Evolutionary conservation across 2,113 vertebrate genomes (phyloP).

Genomic region (Guaruba guarouba): DNA sequence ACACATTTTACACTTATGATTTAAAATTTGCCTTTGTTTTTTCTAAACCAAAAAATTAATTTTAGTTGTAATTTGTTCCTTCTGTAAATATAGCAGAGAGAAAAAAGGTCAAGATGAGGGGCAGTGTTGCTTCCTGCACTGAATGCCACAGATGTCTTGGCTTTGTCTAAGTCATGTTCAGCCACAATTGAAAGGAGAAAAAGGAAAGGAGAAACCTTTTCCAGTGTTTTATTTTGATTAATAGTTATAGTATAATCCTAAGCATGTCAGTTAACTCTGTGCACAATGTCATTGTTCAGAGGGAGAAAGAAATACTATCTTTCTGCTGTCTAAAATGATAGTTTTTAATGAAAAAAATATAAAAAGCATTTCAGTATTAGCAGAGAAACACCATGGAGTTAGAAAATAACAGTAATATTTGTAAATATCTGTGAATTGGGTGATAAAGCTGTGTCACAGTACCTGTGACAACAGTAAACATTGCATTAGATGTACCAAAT

Average conservation of each 20-base stretch:
- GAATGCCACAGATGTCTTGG: not conserved
- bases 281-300: not conserved
- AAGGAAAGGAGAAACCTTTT: not conserved
- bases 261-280: not conserved
- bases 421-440: not conserved
- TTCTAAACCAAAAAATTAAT: not conserved
- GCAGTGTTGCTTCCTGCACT: not conserved
- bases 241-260: not conserved
- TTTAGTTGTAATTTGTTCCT: not conserved
- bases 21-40: not conserved
- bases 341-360: not conserved
- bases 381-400: not conserved
- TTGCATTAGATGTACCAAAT: not conserved
- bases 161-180: not conserved
- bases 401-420: not conserved
- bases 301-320: not conserved
- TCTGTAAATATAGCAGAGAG: not conserved
- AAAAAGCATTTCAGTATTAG: not conserved
- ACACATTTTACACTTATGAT: not conserved
- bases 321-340: not conserved
- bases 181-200: not conserved
- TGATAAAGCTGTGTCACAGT: not conserved
- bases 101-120: not conserved
- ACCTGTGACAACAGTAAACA: not conserved
- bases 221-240: not conserved